Evolutionary conservation across 2,888 invertebrate genomes (phyloP).

Genomic region (Meiosimyza platycephala): DNA sequence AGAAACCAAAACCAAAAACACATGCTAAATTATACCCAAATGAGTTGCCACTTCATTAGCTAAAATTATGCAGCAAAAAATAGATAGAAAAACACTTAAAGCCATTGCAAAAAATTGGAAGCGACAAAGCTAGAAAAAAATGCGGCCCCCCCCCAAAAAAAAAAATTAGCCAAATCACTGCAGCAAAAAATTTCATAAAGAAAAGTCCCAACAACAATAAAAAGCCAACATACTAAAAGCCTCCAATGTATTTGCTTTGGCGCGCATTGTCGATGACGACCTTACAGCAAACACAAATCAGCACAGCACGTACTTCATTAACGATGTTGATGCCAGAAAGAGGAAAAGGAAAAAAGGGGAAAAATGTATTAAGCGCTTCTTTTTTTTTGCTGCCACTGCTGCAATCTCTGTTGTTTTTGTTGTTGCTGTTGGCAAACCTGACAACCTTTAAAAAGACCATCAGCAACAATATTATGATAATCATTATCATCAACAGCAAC

Average conservation of each 20-base stretch:
- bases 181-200: background rate
- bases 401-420: background rate
- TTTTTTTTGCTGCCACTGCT: background rate
- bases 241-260: too few relatives aligned
- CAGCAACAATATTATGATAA: constrained; percentile 22
- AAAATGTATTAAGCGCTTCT: background rate
- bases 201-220: background rate
- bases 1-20: too few relatives aligned
- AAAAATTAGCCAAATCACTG: too few relatives aligned
- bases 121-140: background rate
- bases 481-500: constrained; percentile 10
- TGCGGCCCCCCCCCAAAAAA: too few relatives aligned
- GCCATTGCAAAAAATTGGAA: background rate
- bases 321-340: background rate
- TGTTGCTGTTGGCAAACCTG: constrained; percentile 6
- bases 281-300: constrained; percentile 11
- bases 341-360: background rate
- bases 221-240: background rate
- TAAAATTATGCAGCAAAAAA: too few relatives aligned
- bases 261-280: too few relatives aligned
- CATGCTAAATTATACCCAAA: too few relatives aligned
- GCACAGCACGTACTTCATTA: constrained; percentile 32
- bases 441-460: constrained; percentile 27
- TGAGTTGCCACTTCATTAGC: too few relatives aligned
- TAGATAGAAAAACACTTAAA: too few relatives aligned